Base-by-base conservation (phyloP, 2,888 invertebrate species). In the Acleris sparsana region DNA sequence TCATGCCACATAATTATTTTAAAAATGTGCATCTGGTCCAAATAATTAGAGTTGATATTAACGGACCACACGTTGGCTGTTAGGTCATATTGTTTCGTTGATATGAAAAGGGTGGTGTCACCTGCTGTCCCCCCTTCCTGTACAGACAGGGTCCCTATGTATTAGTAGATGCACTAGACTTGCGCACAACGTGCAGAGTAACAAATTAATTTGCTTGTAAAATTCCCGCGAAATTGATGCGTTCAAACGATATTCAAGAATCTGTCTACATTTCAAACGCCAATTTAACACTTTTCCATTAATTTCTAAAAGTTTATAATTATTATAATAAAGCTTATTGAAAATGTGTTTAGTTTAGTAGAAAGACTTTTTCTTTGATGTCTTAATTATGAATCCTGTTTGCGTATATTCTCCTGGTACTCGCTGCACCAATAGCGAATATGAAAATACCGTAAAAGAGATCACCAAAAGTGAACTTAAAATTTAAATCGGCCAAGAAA, bases 81-180 rank as follows among this genome's bases (percentile, higher is more conserved):
- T 48, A 9, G 48, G 18, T n/a, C 18, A 13, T 17, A 16, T 3
- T 29, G 25, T 46, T 61, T 43, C 25, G 53, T 22, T 11, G n/a
- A 9, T 22, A 16, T 20, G 46, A 22, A n/a, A 9, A n/a, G 53
- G 48, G 33, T 52, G 60, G 44, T 44, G 6, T 6, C 44, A 46
- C 48, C 55, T 33, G 20, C 33, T 60, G 22, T 22, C 9, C 60
- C 16, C 43, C 51, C 43, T 17, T 11, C 44, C 55, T 25, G 20
- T 43, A 39, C 18, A 53, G 48, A 43, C 49, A 53, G 53, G 43
- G 11, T 64, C 59, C 20, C 48, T 64, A 43, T 55, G 64, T 59
- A 64, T 53, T 59, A 46, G 63, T 53, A 44, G 20, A 58, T 63
- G 58, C 53, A 53, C 49, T 64, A 64, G 64, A 64, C 59, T 18